Percentiles rank a stretch among this genome's conserved stretches.
These are phyloP conservation scores for Drosophila gunungcola DNA, from an alignment of 1,140 invertebrate species.

Conservation along the genomic window DNA sequence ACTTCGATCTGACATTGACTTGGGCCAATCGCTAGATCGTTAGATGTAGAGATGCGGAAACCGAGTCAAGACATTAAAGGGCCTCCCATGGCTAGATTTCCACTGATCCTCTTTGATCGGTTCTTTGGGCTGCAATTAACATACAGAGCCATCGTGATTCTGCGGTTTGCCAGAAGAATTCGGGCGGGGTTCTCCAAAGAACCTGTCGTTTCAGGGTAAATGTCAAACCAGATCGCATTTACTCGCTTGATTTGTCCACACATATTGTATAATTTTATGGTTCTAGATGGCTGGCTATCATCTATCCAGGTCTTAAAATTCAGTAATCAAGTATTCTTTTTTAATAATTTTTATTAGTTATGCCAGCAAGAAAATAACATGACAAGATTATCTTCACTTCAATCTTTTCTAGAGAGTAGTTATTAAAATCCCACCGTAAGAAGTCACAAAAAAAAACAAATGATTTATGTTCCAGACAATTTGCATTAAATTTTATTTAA, in stretches of 20 bases:
- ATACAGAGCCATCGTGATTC: background rate
- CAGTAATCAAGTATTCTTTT: background rate
- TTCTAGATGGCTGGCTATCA: conserved; percentile 3
- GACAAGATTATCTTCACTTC: background rate
- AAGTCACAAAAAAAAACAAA: too few relatives aligned
- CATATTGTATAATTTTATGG: background rate
- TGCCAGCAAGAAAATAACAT: background rate
- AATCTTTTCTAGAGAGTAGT: too few relatives aligned
- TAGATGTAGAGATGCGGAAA: conserved; percentile 6
- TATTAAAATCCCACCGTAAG: too few relatives aligned
- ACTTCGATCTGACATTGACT: conserved; percentile 22
- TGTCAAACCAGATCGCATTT: background rate
- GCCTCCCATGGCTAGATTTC: conserved; percentile 3
- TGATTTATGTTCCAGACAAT: too few relatives aligned
- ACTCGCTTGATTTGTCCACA: background rate
- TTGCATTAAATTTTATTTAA: too few relatives aligned
- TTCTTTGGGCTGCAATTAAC: background rate
- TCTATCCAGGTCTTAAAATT: background rate
- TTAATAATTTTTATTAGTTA: too few relatives aligned
- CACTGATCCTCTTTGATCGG: background rate
- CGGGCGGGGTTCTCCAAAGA: conserved; percentile 7
- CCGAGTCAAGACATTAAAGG: conserved; percentile 8
- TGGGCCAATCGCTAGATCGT: conserved; percentile 1
- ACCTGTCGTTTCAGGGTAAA: conserved; percentile 1
- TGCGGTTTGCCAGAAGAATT: background rate